Percentiles rank a stretch among this genome's conserved stretches.
Conservation (phyloP, 2,888 invertebrate species). For the Nudaria mundana region DNA sequence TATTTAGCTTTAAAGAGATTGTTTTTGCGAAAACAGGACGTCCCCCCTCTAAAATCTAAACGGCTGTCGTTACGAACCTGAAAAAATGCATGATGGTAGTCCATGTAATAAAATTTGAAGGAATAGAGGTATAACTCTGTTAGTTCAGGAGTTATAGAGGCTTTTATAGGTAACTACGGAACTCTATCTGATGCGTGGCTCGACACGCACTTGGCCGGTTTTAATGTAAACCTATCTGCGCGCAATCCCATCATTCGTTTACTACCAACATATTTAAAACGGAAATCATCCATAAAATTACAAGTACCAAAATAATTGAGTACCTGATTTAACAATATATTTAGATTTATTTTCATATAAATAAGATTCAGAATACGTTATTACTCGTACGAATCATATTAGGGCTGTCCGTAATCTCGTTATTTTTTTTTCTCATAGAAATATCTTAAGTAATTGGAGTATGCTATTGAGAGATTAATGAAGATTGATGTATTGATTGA, state of each 20-base stretch:
- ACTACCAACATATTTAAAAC: slow-evolving; percentile 5
- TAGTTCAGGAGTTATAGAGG: too few relatives aligned
- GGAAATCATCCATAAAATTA: slow-evolving; percentile 16
- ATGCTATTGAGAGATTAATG: not conserved
- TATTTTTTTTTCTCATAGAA: not conserved
- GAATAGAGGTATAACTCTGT: too few relatives aligned
- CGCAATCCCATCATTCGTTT: slow-evolving; percentile 2
- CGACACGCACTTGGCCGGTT: too few relatives aligned
- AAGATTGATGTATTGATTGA: not conserved
- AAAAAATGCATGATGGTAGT: too few relatives aligned
- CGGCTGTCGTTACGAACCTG: too few relatives aligned
- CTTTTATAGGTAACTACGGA: too few relatives aligned
- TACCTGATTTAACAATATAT: slow-evolving; percentile 22
- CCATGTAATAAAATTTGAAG: too few relatives aligned
- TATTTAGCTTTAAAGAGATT: too few relatives aligned
- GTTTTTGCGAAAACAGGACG: too few relatives aligned
- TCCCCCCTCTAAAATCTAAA: too few relatives aligned
- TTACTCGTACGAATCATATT: slow-evolving; percentile 24
- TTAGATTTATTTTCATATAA: slow-evolving; percentile 34
- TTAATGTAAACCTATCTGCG: slow-evolving; percentile 2
- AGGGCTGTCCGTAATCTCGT: slow-evolving; percentile 5
- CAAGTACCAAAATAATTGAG: slow-evolving; percentile 24
- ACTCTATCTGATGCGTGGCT: too few relatives aligned
- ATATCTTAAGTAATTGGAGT: not conserved
- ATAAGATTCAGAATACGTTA: slow-evolving; percentile 35